Percentiles rank a stretch among this genome's conserved stretches.
Evolutionary conservation across 2,797 vertebrate genomes (phyloP).

Genomic region (Hydrolagus colliei): DNA sequence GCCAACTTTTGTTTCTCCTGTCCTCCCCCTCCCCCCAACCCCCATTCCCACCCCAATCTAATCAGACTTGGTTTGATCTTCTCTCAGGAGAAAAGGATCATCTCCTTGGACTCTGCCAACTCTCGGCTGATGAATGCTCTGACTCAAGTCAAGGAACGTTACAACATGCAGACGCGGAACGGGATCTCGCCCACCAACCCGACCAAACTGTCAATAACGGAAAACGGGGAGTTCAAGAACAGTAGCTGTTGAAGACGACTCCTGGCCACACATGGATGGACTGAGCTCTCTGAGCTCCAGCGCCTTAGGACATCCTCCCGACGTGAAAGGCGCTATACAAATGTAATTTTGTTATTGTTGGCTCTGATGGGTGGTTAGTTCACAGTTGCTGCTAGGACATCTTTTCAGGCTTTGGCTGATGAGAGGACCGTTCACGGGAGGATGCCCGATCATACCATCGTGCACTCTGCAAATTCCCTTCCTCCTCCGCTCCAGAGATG

Average conservation of each 20-base stretch:
- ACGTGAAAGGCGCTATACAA: no score
- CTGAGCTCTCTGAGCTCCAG: conserved; percentile 6
- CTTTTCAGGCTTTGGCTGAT: conserved; percentile 11
- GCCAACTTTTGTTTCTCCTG: no score
- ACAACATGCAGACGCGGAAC: conserved; percentile 77
- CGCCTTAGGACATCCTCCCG: no score
- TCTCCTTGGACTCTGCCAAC: conserved; percentile 86
- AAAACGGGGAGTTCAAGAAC: conserved; percentile 97
- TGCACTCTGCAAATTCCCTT: conserved; percentile 23
- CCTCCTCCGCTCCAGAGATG: conserved; percentile 18
- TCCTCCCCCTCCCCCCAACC: neutral
- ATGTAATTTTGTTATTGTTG: neutral
- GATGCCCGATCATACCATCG: conserved; percentile 6
- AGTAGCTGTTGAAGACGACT: conserved; percentile 75
- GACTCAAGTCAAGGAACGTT: conserved; percentile 93
- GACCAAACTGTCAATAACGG: conserved; percentile 95
- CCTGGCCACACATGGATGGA: conserved; percentile 15
- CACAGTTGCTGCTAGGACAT: conserved; percentile 28
- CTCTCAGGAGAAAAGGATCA: conserved; percentile 84
- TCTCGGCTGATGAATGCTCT: conserved; percentile 85
- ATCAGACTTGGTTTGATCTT: conserved; percentile 53
- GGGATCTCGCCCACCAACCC: conserved; percentile 84
- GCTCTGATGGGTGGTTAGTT: conserved; percentile 5
- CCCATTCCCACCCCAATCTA: no score
- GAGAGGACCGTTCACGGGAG: conserved; percentile 3